Percentiles rank a stretch among this genome's conserved stretches.
These are phyloP conservation scores for Pseudomugil gertrudae DNA, from an alignment of 2,797 vertebrate species.

Conservation along the genomic window DNA sequence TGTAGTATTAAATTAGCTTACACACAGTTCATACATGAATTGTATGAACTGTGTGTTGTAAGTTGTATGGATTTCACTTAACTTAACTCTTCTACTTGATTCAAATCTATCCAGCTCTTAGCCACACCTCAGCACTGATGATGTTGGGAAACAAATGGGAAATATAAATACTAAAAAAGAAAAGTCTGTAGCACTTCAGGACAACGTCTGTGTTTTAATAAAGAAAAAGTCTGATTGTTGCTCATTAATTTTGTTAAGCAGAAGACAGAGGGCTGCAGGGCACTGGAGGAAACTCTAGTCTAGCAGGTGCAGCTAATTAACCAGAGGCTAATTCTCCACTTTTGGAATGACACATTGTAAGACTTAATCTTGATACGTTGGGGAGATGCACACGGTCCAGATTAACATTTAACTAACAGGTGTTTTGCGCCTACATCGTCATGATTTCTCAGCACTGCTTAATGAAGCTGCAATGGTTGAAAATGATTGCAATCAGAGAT, in stretches of 20 bases:
- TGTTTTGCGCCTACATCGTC: slow-evolving; percentile 55
- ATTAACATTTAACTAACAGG: slow-evolving; percentile 74
- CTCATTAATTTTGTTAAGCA: slow-evolving; percentile 50
- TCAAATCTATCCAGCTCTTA: too few species aligned
- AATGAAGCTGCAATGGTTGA: slow-evolving; percentile 69
- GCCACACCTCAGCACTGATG: too few species aligned
- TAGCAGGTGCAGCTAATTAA: slow-evolving; percentile 77
- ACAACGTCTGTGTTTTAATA: too few species aligned
- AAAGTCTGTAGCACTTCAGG: too few species aligned
- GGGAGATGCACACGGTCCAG: slow-evolving; percentile 51
- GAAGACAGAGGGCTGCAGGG: slow-evolving; percentile 22
- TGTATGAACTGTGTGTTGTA: too few species aligned
- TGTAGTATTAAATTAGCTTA: too few species aligned
- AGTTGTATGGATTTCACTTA: too few species aligned
- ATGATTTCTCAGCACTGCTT: slow-evolving; percentile 60
- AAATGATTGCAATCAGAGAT: slow-evolving; percentile 81
- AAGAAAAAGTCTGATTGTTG: background rate
- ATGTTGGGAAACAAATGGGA: too few species aligned
- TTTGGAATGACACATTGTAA: slow-evolving; percentile 32
- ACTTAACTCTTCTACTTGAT: too few species aligned
- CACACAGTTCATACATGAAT: too few species aligned
- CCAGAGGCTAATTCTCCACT: slow-evolving; percentile 61
- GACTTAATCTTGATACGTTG: slow-evolving; percentile 33
- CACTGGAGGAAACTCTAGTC: slow-evolving; percentile 32
- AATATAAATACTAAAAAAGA: too few species aligned